A percentile compares a stretch with the other conserved stretches of the same genome.
Conservation (phyloP, 2,888 invertebrate species). For the Drosophila algonquin region DNA sequence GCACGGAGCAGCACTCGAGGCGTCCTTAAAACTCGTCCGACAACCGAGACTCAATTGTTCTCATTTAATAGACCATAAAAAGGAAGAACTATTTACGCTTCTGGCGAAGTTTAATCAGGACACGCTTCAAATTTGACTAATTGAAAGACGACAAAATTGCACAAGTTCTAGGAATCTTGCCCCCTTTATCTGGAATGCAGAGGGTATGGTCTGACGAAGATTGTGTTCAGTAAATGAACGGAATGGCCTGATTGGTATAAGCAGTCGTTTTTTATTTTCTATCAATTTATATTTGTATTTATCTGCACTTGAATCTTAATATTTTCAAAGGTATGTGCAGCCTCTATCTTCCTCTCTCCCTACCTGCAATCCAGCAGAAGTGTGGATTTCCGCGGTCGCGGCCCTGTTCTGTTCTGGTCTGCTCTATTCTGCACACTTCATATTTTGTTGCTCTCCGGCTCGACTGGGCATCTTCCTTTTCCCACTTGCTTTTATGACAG, state of each 20-base stretch:
- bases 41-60: conserved; percentile 3
- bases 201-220: too few relatives aligned
- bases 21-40: too few relatives aligned
- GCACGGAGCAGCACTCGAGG: not conserved
- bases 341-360: too few relatives aligned
- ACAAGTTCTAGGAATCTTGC: too few relatives aligned
- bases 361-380: too few relatives aligned
- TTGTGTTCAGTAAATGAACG: too few relatives aligned
- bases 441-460: conserved; percentile 26
- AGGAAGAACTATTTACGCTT: conserved; percentile 17
- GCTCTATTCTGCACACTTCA: conserved; percentile 6
- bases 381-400: too few relatives aligned
- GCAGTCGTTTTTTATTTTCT: not conserved
- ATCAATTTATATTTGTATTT: not conserved
- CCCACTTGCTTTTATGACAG: conserved; percentile 58
- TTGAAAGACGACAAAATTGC: conserved; percentile 35
- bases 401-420: too few relatives aligned
- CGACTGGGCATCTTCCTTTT: conserved; percentile 9
- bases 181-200: not conserved
- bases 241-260: too few relatives aligned
- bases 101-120: conserved; percentile 28
- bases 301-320: too few relatives aligned
- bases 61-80: conserved; percentile 16
- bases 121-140: conserved; percentile 35
- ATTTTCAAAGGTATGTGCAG: too few relatives aligned